phyloP scores from a whole-genome alignment of 2,113 vertebrate species.

The Bos indicus region DNA sequence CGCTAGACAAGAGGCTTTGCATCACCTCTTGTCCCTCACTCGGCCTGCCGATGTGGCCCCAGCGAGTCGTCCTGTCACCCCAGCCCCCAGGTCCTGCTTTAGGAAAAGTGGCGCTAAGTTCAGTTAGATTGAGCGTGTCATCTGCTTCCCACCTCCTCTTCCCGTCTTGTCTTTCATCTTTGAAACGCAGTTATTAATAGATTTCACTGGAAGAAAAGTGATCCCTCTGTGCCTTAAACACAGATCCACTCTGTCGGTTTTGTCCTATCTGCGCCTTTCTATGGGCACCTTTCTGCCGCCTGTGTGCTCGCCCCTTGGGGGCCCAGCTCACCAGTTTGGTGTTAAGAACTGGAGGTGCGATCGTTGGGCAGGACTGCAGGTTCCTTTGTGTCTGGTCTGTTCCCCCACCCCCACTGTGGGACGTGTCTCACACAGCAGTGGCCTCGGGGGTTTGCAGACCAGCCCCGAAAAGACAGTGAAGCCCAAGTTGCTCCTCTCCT shows the following conservation, averaged over 20 bases:
- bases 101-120: neutral
- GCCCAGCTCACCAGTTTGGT: neutral
- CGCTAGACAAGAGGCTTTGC: neutral
- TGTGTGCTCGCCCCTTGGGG: rapidly evolving
- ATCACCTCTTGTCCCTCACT: neutral
- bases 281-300: neutral
- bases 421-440: neutral
- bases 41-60: neutral
- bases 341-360: neutral
- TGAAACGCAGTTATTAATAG: neutral
- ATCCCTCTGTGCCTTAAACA: neutral
- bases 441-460: neutral
- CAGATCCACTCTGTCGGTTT: neutral
- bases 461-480: neutral
- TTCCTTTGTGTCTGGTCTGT: neutral
- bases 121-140: neutral
- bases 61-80: neutral
- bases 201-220: neutral
- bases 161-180: neutral
- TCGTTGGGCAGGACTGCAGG: neutral
- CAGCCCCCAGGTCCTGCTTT: neutral
- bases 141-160: neutral
- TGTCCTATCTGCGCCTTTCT: neutral
- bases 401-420: neutral
- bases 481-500: neutral